These are phyloP conservation scores for Cistogaster globosa DNA, from an alignment of 2,888 invertebrate genomes.

Conservation along the genomic window DNA sequence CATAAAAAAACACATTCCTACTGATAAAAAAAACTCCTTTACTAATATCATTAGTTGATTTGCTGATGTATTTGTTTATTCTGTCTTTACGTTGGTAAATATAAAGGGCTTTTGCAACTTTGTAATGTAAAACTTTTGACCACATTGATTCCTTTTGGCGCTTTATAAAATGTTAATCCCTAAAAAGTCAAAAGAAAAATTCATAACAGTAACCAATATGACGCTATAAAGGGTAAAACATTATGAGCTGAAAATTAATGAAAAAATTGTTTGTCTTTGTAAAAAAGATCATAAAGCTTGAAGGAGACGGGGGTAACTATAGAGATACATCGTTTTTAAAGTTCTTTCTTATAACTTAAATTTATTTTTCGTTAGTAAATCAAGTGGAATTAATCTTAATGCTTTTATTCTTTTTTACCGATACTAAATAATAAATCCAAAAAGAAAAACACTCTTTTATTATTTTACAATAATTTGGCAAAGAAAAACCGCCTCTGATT, in stretches of 20 bases:
- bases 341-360: too few relatives aligned
- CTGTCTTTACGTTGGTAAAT: too few relatives aligned
- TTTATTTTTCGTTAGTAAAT: too few relatives aligned
- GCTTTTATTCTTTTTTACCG: neutral
- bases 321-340: too few relatives aligned
- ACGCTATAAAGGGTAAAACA: neutral
- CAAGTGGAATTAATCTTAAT: too few relatives aligned
- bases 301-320: too few relatives aligned
- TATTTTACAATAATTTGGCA: neutral
- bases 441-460: conserved; percentile 27
- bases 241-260: neutral
- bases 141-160: neutral
- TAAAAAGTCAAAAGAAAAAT: neutral
- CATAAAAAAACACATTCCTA: too few relatives aligned
- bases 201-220: conserved; percentile 9
- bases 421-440: neutral
- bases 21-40: too few relatives aligned
- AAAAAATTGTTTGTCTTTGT: too few relatives aligned
- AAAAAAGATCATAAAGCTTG: too few relatives aligned
- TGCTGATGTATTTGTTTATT: too few relatives aligned
- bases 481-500: conserved; percentile 40
- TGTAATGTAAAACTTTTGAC: neutral
- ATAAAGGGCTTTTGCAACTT: neutral
- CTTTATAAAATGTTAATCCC: neutral
- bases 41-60: too few relatives aligned